Conservation (phyloP, 2,113 vertebrate genomes). For the Psephotus haematonotus region DNA sequence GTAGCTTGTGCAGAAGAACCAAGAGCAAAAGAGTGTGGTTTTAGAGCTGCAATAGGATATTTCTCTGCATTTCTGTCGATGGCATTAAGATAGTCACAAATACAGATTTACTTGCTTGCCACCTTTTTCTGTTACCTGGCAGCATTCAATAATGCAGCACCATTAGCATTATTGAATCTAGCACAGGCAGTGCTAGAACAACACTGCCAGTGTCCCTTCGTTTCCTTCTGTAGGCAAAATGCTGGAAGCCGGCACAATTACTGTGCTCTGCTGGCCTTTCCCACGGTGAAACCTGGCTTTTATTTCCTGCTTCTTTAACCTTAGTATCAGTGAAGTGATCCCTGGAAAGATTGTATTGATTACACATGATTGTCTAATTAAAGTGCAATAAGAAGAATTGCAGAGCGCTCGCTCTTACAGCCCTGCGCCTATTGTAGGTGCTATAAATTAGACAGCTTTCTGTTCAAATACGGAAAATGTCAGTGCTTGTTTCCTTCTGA, state of each 20-base stretch:
- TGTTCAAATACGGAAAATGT: conserved; percentile 21
- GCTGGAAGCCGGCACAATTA: not conserved
- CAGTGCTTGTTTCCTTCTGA: conserved; percentile 20
- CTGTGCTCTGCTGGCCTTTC: conserved; percentile 46
- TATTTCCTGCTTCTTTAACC: conserved; percentile 59
- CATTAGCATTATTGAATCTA: not conserved
- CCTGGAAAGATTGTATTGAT: conserved; percentile 56
- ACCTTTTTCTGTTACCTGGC: not conserved
- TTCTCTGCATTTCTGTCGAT: not conserved
- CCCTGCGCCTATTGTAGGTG: not conserved
- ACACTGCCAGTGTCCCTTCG: not conserved
- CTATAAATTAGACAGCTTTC: conserved; percentile 18
- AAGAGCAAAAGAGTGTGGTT: not conserved
- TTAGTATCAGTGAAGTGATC: conserved; percentile 39
- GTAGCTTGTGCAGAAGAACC: not conserved
- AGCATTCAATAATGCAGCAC: not conserved
- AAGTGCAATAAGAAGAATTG: conserved; percentile 22
- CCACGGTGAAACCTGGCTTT: conserved; percentile 42
- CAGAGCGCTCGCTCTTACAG: not conserved
- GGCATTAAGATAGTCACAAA: not conserved
- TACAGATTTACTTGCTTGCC: not conserved
- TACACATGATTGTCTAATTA: conserved; percentile 56
- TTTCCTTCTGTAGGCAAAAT: conserved; percentile 13
- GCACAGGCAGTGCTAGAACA: not conserved
- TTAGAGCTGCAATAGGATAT: not conserved